Base-by-base conservation (phyloP, 37 sponge, comb jelly and placozoan genomes). In the Axinella damicornis region DNA sequence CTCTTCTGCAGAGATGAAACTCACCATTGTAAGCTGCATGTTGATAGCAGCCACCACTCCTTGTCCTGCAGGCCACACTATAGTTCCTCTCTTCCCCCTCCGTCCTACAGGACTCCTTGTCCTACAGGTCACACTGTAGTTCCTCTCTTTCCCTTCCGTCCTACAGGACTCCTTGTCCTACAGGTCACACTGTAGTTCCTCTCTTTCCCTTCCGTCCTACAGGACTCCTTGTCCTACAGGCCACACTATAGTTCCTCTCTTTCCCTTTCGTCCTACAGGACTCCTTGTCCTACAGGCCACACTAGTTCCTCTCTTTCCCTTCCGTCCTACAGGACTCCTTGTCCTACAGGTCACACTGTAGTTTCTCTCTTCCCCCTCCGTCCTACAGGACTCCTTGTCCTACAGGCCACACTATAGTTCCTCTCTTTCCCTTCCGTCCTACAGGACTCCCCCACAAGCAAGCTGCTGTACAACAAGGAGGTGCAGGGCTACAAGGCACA, bases 381-480 rank as follows among this genome's bases (percentile, higher is more conserved):
- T 70, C 30, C 40, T 57, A 34, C 60, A 96, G 86, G 94, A 95
- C 34, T 35, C 6, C 5, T 30, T 69, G 36, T 69, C 70, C 30
- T n/a, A 46, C 9, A 46, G 46, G 46, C 4, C 46, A 46, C 46
- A 46, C n/a, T n/a, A 21, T 25, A 21, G 18, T 6, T 19, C 77
- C 46, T 46, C 46, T 46, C 4, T 9, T 9, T 46, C 9, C 46
- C 46, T 53, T 65, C 61, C 33, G 82, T 70, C 30, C 40, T 57
- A 34, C 60, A 96, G 86, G 94, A 95, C 62, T 87, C 92, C 16
- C 95, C 98, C 21, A 90, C 93, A 18, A 93, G 94, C 73, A 93
- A 95, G 34, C 92, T 98, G 24, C 88, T 98, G 36, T 98, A 98
- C 85, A 92, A 86, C 72, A 98, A 98, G 58, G 98, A 98, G 65